Base-by-base conservation (phyloP, 2,888 invertebrate genomes). In the Nymphalis polychloros region DNA sequence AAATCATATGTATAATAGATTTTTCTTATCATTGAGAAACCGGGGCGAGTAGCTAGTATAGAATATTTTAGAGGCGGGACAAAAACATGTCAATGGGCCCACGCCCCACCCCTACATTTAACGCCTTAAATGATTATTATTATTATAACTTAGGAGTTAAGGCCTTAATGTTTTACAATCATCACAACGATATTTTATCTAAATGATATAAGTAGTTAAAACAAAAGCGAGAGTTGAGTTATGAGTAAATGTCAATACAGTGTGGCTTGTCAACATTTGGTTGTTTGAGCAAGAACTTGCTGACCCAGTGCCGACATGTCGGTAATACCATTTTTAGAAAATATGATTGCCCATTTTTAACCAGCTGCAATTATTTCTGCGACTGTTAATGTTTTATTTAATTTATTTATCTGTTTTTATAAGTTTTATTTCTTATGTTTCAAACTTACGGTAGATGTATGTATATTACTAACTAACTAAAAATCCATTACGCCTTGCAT, bases 271-370 rank as follows among this genome's bases (percentile, higher is more conserved):
- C 68, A 52, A 35, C 65, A 65, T 76, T 70, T 75, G 67, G 68
- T 50, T 63, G 71, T 62, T 64, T 57, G 66, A 68, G 77, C 76
- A 83, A 83, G 83, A 83, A 84, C 83, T 77, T 62, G 80, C 72
- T 79, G 82, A 81, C 82, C 84, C 78, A 81, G 71, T 80, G 71
- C 61, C 68, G 53, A 23, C 63, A 60, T 52, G 46, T 59, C 60
- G 6, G n/a, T 27, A 57, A 57, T 57, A 41, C 41, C 57, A 35
- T 41, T 41, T 57, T 57, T 19, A 41, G 57, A 0, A 20, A 10
- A 19, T n/a, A 41, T 57, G 13, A 57, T 41, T 17, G 35, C 10
- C 19, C 31, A 35, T 57, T 16, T n/a, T 8, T 3, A 41, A 57
- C 8, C 35, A 35, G 35, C 8, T 19, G 19, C 19, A 57, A n/a